These are phyloP conservation scores for Drosophila flavopinicola DNA, from an alignment of 2,888 invertebrate genomes.

Conservation along the genomic window DNA sequence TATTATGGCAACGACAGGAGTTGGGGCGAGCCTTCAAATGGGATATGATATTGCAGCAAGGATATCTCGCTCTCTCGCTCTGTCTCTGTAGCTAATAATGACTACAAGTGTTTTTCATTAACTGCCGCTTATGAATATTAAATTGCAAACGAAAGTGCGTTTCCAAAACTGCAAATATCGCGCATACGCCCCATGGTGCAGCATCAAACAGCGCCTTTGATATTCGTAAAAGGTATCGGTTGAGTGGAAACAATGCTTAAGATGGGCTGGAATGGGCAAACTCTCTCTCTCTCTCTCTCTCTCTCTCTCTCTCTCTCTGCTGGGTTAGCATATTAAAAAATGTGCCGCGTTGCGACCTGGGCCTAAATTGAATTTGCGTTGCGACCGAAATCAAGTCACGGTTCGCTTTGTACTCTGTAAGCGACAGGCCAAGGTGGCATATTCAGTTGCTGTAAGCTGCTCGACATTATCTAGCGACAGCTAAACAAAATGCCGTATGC, in stretches of 20 bases:
- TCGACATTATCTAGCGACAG: too few species aligned
- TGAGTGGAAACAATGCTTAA: slow-evolving; percentile 36
- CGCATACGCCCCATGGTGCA: slow-evolving; percentile 45
- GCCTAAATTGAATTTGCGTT: slow-evolving; percentile 58
- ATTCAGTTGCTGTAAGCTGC: too few species aligned
- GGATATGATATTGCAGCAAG: slow-evolving; percentile 17
- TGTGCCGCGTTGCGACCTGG: slow-evolving; percentile 29
- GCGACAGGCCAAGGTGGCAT: background rate
- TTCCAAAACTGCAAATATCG: slow-evolving; percentile 33
- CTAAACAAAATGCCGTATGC: too few species aligned
- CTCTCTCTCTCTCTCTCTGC: background rate
- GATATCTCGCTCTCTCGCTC: slow-evolving; percentile 22
- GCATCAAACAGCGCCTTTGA: slow-evolving; percentile 22
- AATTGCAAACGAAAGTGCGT: slow-evolving; percentile 71
- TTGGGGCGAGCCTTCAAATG: background rate
- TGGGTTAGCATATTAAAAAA: slow-evolving; percentile 41
- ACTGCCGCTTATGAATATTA: slow-evolving; percentile 76
- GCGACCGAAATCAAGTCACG: slow-evolving; percentile 47
- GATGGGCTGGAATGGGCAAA: slow-evolving; percentile 4
- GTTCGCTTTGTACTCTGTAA: slow-evolving; percentile 14
- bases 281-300: background rate
- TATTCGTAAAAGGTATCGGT: slow-evolving; percentile 8
- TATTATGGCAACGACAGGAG: slow-evolving; percentile 60
- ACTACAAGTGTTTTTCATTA: slow-evolving; percentile 76
- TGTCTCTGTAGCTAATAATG: slow-evolving; percentile 30